Conservation (phyloP, 2,888 invertebrate genomes). For the Microplitis deprimator region DNA sequence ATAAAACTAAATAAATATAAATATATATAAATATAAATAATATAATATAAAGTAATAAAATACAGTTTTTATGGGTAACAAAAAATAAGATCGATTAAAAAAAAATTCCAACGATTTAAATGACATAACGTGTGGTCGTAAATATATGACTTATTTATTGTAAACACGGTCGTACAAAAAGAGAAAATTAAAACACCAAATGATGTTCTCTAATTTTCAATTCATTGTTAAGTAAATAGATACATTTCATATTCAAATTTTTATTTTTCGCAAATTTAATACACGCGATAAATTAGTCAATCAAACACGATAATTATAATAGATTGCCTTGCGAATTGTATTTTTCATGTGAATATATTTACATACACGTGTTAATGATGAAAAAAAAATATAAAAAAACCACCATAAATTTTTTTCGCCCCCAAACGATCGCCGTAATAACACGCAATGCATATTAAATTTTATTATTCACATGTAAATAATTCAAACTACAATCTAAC, state of each 20-base stretch:
- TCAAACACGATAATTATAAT: background rate
- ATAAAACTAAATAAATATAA: background rate
- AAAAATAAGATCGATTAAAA: background rate
- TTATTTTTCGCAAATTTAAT: background rate
- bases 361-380: conserved; percentile 12
- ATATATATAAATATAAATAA: background rate
- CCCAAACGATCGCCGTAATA: background rate
- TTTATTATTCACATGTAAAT: conserved; percentile 49
- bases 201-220: conserved; percentile 1
- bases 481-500: background rate
- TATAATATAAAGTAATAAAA: background rate
- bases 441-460: conserved; percentile 45
- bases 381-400: background rate
- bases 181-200: background rate
- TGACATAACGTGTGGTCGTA: background rate
- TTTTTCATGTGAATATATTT: conserved; percentile 21
- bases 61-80: background rate
- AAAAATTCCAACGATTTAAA: background rate
- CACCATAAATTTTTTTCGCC: background rate
- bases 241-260: conserved; percentile 1
- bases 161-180: background rate
- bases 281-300: background rate
- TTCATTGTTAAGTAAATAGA: background rate
- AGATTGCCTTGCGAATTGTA: conserved; percentile 1
- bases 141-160: background rate